Conservation (phyloP, 2,113 vertebrate species). For the Cochlearius cochlearius region DNA sequence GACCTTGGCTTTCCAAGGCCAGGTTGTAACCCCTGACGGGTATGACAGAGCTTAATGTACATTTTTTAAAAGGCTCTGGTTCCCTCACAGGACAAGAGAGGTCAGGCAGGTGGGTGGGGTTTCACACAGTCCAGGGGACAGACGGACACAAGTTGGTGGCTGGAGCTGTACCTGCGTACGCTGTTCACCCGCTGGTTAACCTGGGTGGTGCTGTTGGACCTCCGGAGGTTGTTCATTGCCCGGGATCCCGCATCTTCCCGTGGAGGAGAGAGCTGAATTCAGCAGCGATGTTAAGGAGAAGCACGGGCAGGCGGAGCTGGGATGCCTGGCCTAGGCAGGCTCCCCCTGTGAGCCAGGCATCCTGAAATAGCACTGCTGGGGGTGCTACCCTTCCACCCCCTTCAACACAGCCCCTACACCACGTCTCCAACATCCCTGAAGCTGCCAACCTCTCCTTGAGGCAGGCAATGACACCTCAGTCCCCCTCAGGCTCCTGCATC, state of each 20-base stretch:
- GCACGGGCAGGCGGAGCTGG: neutral
- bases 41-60: accelerated
- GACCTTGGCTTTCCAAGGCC: neutral
- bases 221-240: conserved; percentile 90
- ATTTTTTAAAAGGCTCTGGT: neutral
- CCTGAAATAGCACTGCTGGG: neutral
- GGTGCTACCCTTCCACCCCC: neutral
- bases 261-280: accelerated
- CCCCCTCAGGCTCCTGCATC: accelerated
- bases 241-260: conserved; percentile 78
- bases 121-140: neutral
- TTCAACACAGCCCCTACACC: accelerated
- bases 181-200: conserved; percentile 79
- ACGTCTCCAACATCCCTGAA: accelerated
- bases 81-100: neutral
- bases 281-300: accelerated
- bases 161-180: conserved; percentile 72
- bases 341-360: neutral
- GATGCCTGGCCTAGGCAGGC: neutral
- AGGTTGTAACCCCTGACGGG: accelerated
- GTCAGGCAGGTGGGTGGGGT: accelerated
- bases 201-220: conserved; percentile 91
- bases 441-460: neutral
- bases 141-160: accelerated
- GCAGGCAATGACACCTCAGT: neutral